phyloP scores from a whole-genome alignment of 2,888 invertebrate species.

The Mactromeris polynyma region DNA sequence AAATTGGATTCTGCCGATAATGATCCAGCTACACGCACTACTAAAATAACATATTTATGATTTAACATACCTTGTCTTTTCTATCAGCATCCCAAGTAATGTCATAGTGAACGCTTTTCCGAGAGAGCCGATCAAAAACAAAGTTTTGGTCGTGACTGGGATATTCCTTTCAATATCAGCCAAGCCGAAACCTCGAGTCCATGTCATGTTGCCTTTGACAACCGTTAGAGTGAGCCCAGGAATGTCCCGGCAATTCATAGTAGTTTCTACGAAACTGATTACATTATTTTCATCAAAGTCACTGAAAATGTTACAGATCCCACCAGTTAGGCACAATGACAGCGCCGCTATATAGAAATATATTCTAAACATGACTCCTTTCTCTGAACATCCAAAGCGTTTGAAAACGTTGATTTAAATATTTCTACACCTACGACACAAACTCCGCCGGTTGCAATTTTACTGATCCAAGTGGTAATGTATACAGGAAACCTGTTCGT shows the following conservation, averaged over 20 bases:
- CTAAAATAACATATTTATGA: background rate
- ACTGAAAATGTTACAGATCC: slow-evolving; percentile 34
- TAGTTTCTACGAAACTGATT: slow-evolving; percentile 28
- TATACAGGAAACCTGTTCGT: background rate
- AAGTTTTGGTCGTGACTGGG: slow-evolving; percentile 60
- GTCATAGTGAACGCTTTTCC: slow-evolving; percentile 73
- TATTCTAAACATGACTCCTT: background rate
- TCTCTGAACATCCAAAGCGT: background rate
- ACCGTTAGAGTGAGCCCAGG: slow-evolving; percentile 77
- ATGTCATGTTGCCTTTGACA: slow-evolving; percentile 71
- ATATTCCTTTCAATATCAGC: slow-evolving; percentile 62
- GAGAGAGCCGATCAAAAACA: slow-evolving; percentile 73
- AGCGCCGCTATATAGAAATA: background rate
- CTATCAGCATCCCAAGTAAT: slow-evolving; percentile 61
- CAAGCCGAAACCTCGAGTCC: slow-evolving; percentile 71
- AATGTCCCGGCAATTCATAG: slow-evolving; percentile 73
- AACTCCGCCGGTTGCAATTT: background rate
- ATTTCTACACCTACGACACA: no score
- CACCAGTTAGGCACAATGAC: background rate
- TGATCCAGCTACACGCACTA: no score
- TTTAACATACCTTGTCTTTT: slow-evolving; percentile 53
- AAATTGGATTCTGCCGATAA: no score
- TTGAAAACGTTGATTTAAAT: background rate
- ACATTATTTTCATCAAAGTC: slow-evolving; percentile 38
- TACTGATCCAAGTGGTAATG: background rate